Conservation (phyloP, 2,113 vertebrate genomes). For the Zootoca vivipara region DNA sequence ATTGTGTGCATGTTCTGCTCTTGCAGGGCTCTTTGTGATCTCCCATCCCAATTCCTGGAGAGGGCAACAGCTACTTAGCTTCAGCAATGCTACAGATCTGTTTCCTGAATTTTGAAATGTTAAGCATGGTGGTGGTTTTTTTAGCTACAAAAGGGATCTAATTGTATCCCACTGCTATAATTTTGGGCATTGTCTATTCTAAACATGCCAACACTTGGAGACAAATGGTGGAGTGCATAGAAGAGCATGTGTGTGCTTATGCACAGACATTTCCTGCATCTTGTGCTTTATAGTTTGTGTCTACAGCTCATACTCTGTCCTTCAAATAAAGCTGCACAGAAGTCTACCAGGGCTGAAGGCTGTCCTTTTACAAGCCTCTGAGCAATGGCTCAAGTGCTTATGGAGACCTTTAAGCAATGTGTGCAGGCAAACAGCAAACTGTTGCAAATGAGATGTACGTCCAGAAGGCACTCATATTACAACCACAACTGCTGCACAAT, state of each 20-base stretch:
- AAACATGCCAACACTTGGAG: not conserved
- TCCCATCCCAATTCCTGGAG: not conserved
- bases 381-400: not conserved
- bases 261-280: not conserved
- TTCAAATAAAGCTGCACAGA: not conserved
- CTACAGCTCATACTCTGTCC: not conserved
- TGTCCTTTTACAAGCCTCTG: not conserved
- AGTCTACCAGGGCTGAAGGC: too few species aligned
- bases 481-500: not conserved
- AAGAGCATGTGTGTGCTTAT: not conserved
- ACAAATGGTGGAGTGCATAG: not conserved
- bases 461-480: not conserved
- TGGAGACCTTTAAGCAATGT: not conserved
- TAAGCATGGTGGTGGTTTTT: not conserved
- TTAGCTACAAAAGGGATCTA: not conserved
- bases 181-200: too few species aligned
- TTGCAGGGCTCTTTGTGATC: not conserved
- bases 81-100: not conserved
- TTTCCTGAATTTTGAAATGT: not conserved
- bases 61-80: not conserved
- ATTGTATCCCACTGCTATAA: too few species aligned
- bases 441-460: not conserved
- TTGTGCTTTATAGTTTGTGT: not conserved
- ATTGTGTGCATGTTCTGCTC: too few species aligned
- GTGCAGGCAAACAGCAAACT: not conserved